phyloP scores from a whole-genome alignment of 2,113 vertebrate genomes.

The Leuciscus idus region DNA sequence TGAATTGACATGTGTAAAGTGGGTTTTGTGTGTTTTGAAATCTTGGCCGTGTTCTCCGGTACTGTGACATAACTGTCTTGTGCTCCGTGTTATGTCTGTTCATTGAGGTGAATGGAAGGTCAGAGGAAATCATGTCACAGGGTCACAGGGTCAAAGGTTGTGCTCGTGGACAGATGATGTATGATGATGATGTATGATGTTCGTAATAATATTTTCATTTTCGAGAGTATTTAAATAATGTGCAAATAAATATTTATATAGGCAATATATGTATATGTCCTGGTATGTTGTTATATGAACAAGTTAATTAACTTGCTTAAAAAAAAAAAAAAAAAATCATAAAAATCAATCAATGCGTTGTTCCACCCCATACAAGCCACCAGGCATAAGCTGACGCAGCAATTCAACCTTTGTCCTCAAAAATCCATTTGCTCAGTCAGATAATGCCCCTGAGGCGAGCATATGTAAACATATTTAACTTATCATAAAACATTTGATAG shows the following conservation, averaged over 20 bases:
- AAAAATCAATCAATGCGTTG: not conserved
- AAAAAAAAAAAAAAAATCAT: not conserved
- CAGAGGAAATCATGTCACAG: not conserved
- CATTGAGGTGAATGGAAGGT: not conserved
- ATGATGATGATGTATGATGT: too few relatives aligned
- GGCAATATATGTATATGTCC: not conserved
- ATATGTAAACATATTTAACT: slow-evolving; percentile 66
- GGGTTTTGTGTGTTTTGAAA: slow-evolving; percentile 41
- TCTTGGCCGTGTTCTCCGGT: slow-evolving; percentile 9
- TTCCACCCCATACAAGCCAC: not conserved
- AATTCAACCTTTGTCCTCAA: slow-evolving; percentile 40
- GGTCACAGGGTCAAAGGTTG: slow-evolving; percentile 29
- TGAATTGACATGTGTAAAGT: slow-evolving; percentile 50
- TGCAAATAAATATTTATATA: not conserved
- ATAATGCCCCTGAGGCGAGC: slow-evolving; percentile 42
- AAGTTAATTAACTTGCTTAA: slow-evolving; percentile 23
- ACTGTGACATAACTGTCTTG: slow-evolving; percentile 32
- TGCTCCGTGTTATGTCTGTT: not conserved
- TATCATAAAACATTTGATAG: slow-evolving; percentile 60
- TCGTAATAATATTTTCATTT: not conserved
- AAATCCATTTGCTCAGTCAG: slow-evolving; percentile 42
- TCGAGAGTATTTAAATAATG: not conserved
- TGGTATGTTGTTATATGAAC: slow-evolving; percentile 1
- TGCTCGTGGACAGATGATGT: not conserved
- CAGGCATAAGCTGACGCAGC: slow-evolving; percentile 14